phyloP scores from a whole-genome alignment of 2,888 invertebrate genomes.

The Acanthosepion pharaonis region DNA sequence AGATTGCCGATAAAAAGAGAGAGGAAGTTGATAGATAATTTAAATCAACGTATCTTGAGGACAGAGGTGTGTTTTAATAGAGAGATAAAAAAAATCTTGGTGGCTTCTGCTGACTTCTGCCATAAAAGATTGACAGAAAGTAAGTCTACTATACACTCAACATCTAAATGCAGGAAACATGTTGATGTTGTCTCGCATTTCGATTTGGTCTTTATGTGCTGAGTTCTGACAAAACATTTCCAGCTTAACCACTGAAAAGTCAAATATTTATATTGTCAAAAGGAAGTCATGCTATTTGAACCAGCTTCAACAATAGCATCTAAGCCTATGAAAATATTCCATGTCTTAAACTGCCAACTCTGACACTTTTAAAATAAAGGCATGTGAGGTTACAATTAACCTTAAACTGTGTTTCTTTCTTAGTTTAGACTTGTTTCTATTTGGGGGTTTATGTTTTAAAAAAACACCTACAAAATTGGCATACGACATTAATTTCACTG shows the following conservation, averaged over 20 bases:
- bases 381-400: neutral
- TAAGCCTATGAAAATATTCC: neutral
- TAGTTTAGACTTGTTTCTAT: neutral
- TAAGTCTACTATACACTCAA: neutral
- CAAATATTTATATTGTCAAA: conserved; percentile 33
- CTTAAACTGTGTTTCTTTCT: conserved; percentile 18
- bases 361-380: neutral
- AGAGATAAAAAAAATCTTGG: neutral
- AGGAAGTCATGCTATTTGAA: neutral
- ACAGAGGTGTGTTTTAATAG: neutral
- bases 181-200: conserved; percentile 8
- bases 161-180: neutral
- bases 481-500: neutral
- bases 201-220: neutral
- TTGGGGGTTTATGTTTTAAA: neutral
- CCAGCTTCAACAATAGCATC: neutral
- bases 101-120: neutral
- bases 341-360: neutral
- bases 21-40: neutral
- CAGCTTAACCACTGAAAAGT: neutral
- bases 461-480: neutral
- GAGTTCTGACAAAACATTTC: conserved; percentile 11
- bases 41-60: neutral
- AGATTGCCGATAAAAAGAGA: neutral
- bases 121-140: neutral